phyloP scores from a whole-genome alignment of 2,113 vertebrate genomes.

The Pseudorectes ferrugineus region DNA sequence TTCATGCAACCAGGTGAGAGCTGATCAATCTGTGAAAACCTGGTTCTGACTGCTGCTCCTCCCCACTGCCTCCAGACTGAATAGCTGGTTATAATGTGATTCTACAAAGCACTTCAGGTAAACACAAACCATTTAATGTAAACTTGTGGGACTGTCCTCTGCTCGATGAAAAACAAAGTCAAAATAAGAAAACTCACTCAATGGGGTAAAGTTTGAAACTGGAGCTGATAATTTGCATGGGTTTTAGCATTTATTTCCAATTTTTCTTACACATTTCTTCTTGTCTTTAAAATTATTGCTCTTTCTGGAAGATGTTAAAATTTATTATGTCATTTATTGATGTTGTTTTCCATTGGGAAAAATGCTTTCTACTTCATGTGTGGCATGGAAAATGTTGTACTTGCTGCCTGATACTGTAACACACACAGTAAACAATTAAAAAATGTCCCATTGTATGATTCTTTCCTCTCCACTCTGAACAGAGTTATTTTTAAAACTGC shows the following conservation, averaged over 20 bases:
- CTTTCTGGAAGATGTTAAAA: background rate
- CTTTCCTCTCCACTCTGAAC: background rate
- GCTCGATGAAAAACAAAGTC: background rate
- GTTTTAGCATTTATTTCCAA: background rate
- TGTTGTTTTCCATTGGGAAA: background rate
- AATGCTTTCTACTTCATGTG: background rate
- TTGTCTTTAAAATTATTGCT: background rate
- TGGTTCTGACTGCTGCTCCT: background rate
- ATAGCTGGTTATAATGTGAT: background rate
- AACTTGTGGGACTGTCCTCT: background rate
- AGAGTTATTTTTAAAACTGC: slow-evolving; percentile 8
- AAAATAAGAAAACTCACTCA: background rate
- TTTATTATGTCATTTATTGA: background rate
- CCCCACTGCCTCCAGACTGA: background rate
- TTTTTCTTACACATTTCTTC: background rate
- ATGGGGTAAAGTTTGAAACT: background rate
- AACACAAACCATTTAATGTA: background rate
- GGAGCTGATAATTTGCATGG: background rate
- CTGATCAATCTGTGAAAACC: background rate
- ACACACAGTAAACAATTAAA: background rate
- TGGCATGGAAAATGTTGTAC: background rate
- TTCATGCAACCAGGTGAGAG: background rate
- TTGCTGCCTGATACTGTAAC: background rate
- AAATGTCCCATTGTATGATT: background rate
- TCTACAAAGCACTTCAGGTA: background rate